Conservation (phyloP, 2,113 vertebrate species). For the Chloebia gouldiae region DNA sequence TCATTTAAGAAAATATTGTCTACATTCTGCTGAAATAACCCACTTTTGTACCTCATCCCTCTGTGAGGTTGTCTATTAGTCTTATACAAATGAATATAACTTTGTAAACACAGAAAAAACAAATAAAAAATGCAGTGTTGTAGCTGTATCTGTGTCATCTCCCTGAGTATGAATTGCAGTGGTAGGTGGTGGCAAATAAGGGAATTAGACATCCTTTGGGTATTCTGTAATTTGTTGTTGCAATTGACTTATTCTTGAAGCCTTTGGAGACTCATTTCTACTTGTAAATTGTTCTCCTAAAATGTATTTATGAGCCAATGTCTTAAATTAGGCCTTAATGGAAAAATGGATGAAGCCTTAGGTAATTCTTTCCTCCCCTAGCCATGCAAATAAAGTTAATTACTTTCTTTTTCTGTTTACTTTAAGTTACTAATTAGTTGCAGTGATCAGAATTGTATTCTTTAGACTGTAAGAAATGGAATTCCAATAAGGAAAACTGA, state of each 20-base stretch:
- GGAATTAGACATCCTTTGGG: background rate
- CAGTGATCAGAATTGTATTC: constrained; percentile 19
- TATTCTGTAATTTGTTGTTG: background rate
- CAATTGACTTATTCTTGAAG: background rate
- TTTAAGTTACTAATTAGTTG: constrained; percentile 40
- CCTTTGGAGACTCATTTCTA: background rate
- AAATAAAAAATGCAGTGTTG: background rate
- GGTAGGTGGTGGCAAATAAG: background rate
- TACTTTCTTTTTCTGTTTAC: constrained; percentile 33
- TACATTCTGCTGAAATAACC: background rate
- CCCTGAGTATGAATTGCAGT: background rate
- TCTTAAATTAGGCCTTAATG: constrained; percentile 37
- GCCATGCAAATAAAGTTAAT: background rate
- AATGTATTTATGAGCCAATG: constrained; percentile 19
- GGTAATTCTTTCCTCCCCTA: constrained; percentile 46
- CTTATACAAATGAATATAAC: background rate
- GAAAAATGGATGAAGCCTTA: constrained; percentile 44
- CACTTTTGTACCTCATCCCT: background rate
- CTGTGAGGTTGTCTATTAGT: background rate
- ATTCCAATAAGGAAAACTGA: constrained; percentile 24
- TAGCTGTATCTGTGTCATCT: background rate
- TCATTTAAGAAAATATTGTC: background rate
- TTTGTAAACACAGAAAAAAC: background rate
- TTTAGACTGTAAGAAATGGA: constrained; percentile 21
- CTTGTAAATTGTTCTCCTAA: constrained; percentile 14